Evolutionary conservation across 2,888 invertebrate genomes (phyloP).

Genomic region (Chymomyza caudatula): DNA sequence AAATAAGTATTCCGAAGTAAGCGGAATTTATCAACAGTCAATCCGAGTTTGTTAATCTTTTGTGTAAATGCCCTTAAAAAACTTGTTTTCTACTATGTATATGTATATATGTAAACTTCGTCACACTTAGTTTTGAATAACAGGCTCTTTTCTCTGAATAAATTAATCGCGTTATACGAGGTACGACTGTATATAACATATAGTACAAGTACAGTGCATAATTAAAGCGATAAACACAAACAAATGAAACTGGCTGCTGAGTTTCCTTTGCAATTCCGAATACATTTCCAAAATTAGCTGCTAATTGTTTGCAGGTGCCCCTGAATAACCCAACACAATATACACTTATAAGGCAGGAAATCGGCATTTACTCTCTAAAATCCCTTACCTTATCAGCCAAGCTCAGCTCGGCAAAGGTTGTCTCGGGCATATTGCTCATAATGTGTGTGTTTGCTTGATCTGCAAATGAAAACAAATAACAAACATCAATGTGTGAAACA

Average conservation of each 20-base stretch:
- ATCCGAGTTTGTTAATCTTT: no score
- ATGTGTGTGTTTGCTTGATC: slow-evolving; percentile 11
- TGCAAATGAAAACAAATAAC: background rate
- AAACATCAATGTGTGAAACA: slow-evolving; percentile 1
- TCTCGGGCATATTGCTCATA: slow-evolving; percentile 73
- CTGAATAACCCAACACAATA: background rate
- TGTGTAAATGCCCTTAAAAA: no score
- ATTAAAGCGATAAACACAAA: background rate
- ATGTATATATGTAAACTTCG: no score
- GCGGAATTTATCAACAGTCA: no score
- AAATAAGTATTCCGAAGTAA: no score
- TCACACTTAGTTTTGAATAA: background rate
- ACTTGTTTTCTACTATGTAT: no score
- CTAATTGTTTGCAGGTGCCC: background rate
- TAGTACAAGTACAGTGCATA: background rate
- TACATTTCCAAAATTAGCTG: background rate
- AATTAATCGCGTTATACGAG: background rate
- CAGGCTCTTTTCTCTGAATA: background rate
- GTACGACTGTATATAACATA: background rate
- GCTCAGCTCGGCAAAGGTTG: slow-evolving; percentile 70
- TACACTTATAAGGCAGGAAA: background rate
- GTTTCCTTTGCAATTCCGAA: background rate
- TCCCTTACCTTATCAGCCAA: slow-evolving; percentile 71
- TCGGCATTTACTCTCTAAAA: background rate
- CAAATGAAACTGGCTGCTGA: background rate